Percentiles rank a stretch among this genome's conserved stretches.
Conservation (phyloP, 2,113 vertebrate genomes). For the Scolopax mira region DNA sequence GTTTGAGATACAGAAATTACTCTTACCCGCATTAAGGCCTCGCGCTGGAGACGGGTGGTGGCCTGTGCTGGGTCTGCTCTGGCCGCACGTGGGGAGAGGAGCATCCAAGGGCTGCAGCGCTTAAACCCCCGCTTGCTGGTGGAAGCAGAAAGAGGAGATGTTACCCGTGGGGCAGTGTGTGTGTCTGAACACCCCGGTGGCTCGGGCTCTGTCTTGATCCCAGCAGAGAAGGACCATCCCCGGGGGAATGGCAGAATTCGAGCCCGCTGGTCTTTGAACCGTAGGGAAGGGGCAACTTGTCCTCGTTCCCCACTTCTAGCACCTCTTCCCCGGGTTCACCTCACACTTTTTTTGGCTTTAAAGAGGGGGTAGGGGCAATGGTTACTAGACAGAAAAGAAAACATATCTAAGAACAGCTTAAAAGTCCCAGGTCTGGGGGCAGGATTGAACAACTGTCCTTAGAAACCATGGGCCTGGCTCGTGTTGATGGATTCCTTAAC, state of each 20-base stretch:
- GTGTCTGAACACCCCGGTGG: neutral
- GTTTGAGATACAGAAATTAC: neutral
- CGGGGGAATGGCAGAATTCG: neutral
- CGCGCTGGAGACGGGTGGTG: neutral
- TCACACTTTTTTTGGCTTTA: neutral
- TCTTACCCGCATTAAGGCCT: neutral
- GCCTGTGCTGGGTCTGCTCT: neutral
- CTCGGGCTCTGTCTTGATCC: neutral
- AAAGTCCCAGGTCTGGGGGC: neutral
- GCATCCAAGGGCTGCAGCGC: neutral
- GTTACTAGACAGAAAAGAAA: conserved; percentile 13
- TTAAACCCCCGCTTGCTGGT: neutral
- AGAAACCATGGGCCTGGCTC: conserved; percentile 35
- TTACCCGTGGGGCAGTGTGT: accelerated
- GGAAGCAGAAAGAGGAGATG: neutral
- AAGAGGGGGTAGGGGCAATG: neutral
- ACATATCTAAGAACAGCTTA: neutral
- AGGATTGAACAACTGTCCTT: conserved; percentile 32
- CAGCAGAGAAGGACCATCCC: neutral
- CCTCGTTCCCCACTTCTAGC: neutral
- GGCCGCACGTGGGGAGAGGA: neutral
- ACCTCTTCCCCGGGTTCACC: neutral
- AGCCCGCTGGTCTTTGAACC: neutral
- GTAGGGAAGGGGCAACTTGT: neutral
- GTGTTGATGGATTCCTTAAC: conserved; percentile 53